These are phyloP conservation scores for Podocnemis expansa DNA, from an alignment of 2,113 vertebrate species.

Conservation along the genomic window DNA sequence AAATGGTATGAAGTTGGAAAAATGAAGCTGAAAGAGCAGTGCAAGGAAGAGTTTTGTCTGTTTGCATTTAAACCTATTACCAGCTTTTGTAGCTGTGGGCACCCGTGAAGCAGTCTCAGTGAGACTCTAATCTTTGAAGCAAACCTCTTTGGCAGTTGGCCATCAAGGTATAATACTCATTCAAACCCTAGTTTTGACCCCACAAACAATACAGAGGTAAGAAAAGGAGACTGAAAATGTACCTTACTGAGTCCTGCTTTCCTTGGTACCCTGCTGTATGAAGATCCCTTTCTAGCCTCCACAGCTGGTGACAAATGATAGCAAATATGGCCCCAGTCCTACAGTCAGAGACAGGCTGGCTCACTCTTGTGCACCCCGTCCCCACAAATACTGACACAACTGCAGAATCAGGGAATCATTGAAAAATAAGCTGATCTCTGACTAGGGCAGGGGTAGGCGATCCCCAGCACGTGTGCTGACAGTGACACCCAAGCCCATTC, in stretches of 20 bases:
- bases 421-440: background rate
- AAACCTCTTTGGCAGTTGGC: background rate
- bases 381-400: background rate
- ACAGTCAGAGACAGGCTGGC: rapidly evolving
- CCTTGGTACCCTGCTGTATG: conserved; percentile 4
- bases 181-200: background rate
- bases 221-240: background rate
- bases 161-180: background rate
- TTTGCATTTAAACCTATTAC: background rate
- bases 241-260: conserved; percentile 57
- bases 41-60: background rate
- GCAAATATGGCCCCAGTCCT: background rate
- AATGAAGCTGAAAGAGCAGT: conserved; percentile 14
- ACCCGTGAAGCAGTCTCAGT: background rate
- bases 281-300: background rate
- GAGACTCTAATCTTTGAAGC: background rate
- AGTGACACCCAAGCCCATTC: too few species aligned
- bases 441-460: too few species aligned
- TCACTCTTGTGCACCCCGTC: background rate
- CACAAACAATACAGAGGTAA: background rate
- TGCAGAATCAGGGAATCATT: conserved; percentile 21
- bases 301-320: background rate
- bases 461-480: too few species aligned
- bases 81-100: background rate
- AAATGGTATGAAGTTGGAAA: background rate